Base-by-base conservation (phyloP, 1,140 invertebrate genomes). In the Drosophila parabipectinata region DNA sequence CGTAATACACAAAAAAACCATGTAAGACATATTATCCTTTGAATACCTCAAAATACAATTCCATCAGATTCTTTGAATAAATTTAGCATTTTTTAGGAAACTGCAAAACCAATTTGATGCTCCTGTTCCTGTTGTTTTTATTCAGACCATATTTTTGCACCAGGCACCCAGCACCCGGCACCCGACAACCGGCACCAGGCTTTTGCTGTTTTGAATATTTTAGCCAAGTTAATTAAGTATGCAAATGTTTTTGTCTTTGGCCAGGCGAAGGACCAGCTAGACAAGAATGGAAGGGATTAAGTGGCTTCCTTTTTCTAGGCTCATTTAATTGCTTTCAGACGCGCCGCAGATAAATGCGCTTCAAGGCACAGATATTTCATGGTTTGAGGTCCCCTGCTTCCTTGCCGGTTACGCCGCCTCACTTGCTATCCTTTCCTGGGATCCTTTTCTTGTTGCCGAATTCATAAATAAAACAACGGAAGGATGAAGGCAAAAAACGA, bases 141-240 rank as follows among this genome's bases (percentile, higher is more conserved):
- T 32, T 32, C 32, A 37, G 34, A 12, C 3, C 12, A 37, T 37
- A 37, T 37, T 37, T 12, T 3, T 12, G 34, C 34, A 10, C 2
- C 21, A 1, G 44, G 41, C 15, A 45, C 41, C 41, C 15, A 15
- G 15, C 15, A 15, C 15, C 7, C 9, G 30, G 26, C 26, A 28
- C 26, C 26, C 26, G 30, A 10, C 21, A 21, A 21, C 21, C 21
- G 44, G 41, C 15, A 45, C 41, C 41, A 47, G 9, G 5, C 14
- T 7, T 28, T 30, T 30, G 30, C 41, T 24, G 26, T 15, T 37
- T 44, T 44, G 72, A 45, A 62, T 76, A 81, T 61, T 74, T 75
- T 56, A 57, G 55, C 58, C 75, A 79, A 88, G 83, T 83, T 82
- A 88, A 87, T 87, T 88, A 87, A 83, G 83, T 79, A 87, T 87